Evolutionary conservation across 2,113 vertebrate species (phyloP).

Genomic region (Rhinoderma darwinii): DNA sequence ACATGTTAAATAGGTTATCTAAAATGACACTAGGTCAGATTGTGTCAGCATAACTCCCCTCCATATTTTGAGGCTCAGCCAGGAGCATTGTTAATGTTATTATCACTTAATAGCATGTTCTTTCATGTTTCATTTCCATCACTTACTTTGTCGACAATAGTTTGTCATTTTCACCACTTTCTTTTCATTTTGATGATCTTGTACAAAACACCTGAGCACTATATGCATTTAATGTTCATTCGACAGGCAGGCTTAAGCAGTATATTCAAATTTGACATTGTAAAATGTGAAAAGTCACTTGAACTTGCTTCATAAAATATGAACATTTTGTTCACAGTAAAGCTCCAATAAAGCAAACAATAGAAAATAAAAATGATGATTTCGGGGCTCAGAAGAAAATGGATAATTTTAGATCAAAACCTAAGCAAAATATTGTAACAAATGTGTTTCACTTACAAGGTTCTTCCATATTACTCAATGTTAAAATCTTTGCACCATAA

Average conservation of each 20-base stretch:
- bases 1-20: conserved; percentile 56
- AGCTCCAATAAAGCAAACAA: not conserved
- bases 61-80: conserved; percentile 51
- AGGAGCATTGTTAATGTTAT: conserved; percentile 55
- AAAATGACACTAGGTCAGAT: conserved; percentile 59
- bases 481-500: not conserved
- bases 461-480: not conserved
- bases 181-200: conserved; percentile 31
- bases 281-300: conserved; percentile 23
- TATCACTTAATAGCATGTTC: conserved; percentile 54
- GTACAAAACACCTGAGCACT: conserved; percentile 43
- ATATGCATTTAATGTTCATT: conserved; percentile 27
- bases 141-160: conserved; percentile 36
- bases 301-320: conserved; percentile 18
- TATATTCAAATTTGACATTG: conserved; percentile 28
- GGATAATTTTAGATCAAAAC: not conserved
- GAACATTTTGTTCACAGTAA: not conserved
- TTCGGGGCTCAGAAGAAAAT: not conserved
- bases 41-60: conserved; percentile 56
- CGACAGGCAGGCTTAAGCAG: not conserved
- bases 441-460: not conserved
- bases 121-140: conserved; percentile 51
- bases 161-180: conserved; percentile 46
- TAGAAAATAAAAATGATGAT: not conserved
- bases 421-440: not conserved